Evolutionary conservation across 2,888 invertebrate species (phyloP), one percentile per base, ranked within the genome.

Genomic region (Phaonia tiefii): DNA sequence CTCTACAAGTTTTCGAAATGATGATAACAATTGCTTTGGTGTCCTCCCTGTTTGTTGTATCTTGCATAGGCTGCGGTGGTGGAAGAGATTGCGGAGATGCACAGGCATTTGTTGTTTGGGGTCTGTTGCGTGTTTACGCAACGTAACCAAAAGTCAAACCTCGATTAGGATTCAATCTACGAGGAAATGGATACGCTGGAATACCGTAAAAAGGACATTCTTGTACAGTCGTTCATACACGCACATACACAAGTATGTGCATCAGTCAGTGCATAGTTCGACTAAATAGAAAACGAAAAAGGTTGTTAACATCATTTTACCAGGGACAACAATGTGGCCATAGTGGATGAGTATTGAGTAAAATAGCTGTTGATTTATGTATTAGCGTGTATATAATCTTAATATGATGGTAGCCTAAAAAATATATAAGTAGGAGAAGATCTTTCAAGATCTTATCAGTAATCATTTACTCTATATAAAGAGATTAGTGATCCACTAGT

Each of bases 131-230:
- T 88, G 89, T 87, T 88, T 88, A 89, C 88, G 88, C 88, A 89
- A 88, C 86, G 88, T 89, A 87, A 88, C 89, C 89, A 88, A 86
- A 63, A 89, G 89, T 88, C 89, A 88, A 88, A 87, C 89, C 89
- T 86, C 87, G 88, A 88, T 89, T 89, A 88, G 88, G 87, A 87
- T 87, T 89, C 87, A 89, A 89, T 87, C 87, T 87, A 86, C 85
- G 63, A 63, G 63, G 31, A 75, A 75, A 65, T 63, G 69, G 31
- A 75, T 72, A 72, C 25, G 42, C 49, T 77, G 49, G 63, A 49
- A 73, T 25, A 72, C n/a, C 17, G 70, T 65, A 25, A 25, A 25
- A 58, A 22, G 39, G 44, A 69, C n/a, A 63, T 63, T 63, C 42
- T 42, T 42, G 8, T 42, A 11, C 22, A 84, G 86, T 86, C n/a